These are phyloP conservation scores for Gadopsis marmoratus DNA, from an alignment of 2,797 vertebrate genomes.

Conservation along the genomic window DNA sequence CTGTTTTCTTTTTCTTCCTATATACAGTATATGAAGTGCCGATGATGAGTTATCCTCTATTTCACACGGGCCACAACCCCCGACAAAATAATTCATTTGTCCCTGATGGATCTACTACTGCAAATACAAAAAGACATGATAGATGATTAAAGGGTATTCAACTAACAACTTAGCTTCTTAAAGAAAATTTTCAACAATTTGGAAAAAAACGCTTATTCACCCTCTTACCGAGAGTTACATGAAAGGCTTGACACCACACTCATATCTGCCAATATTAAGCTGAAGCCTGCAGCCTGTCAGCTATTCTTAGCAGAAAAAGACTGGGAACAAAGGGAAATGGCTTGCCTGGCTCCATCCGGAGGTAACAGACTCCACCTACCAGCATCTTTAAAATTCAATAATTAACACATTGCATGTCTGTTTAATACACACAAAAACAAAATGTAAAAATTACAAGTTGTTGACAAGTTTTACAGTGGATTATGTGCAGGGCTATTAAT, in stretches of 20 bases:
- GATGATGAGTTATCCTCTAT: slow-evolving; percentile 10
- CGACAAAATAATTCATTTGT: neutral
- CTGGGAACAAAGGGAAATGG: neutral
- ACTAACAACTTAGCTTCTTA: neutral
- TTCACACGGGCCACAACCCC: neutral
- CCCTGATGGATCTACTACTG: neutral
- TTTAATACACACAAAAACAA: neutral
- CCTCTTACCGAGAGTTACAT: neutral
- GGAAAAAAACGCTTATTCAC: neutral
- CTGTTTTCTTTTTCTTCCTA: neutral
- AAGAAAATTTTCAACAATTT: neutral
- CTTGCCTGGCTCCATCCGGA: too few relatives aligned
- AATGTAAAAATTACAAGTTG: too few relatives aligned
- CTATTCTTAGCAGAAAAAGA: neutral
- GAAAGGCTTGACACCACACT: neutral
- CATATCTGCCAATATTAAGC: neutral
- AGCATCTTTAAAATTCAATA: neutral
- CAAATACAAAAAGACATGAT: neutral
- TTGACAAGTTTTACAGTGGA: neutral
- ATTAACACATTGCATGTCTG: neutral
- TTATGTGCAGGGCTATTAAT: neutral
- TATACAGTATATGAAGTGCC: neutral
- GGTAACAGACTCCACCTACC: neutral
- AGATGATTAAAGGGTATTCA: neutral
- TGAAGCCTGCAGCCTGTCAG: neutral